phyloP scores from a whole-genome alignment of 2,113 vertebrate genomes.

The Anarrhichthys ocellatus region DNA sequence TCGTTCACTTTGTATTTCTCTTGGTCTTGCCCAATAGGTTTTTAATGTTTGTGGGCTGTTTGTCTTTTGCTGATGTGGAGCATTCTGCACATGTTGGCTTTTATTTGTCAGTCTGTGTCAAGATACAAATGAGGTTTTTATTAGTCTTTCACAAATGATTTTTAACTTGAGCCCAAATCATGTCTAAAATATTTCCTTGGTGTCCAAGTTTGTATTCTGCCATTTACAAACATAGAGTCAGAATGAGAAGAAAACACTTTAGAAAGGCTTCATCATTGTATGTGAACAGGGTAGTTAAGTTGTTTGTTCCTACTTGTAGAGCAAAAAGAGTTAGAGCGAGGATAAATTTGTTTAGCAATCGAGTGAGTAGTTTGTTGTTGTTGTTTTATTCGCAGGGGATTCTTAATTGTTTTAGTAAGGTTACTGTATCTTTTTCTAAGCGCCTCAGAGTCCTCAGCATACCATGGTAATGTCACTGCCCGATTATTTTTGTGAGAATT shows the following conservation, averaged over 20 bases:
- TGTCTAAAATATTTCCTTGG: constrained; percentile 14
- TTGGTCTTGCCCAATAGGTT: not conserved
- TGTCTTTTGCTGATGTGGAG: constrained; percentile 11
- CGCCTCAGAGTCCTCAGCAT: constrained; percentile 6
- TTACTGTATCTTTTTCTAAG: constrained; percentile 15
- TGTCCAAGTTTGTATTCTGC: constrained; percentile 35
- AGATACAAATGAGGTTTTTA: not conserved
- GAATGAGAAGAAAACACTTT: constrained; percentile 36
- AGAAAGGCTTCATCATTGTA: constrained; percentile 38
- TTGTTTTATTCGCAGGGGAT: constrained; percentile 6
- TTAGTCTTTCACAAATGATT: constrained; percentile 20
- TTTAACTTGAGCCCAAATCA: not conserved
- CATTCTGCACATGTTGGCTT: constrained; percentile 6
- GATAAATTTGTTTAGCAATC: constrained; percentile 28
- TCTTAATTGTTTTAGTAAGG: not conserved
- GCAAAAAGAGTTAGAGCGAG: constrained; percentile 39
- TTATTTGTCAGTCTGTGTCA: constrained; percentile 4
- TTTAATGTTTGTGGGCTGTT: constrained; percentile 10
- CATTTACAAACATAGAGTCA: constrained; percentile 55
- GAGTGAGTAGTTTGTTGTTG: constrained; percentile 25
- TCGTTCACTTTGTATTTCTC: constrained; percentile 3
- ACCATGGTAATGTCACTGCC: constrained; percentile 21
- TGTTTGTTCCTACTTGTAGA: constrained; percentile 40
- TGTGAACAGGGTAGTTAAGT: constrained; percentile 31
- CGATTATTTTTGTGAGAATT: constrained; percentile 17